A percentile compares a stretch with the other conserved stretches of the same genome.
Conservation (phyloP, 2,113 vertebrate genomes). For the Nerophis ophidion region DNA sequence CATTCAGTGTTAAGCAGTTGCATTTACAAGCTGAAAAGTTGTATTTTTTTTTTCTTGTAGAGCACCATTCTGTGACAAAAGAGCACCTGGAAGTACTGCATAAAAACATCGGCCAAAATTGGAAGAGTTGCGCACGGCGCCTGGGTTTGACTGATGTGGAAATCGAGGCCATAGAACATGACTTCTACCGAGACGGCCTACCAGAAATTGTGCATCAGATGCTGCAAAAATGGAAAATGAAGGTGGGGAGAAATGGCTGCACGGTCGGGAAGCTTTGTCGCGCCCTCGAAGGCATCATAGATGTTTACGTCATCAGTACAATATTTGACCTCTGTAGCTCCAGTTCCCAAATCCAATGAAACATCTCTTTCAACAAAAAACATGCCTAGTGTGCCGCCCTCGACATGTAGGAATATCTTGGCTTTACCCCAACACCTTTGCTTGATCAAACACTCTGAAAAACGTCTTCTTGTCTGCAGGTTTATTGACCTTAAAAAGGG, state of each 20-base stretch:
- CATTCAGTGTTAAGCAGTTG: background rate
- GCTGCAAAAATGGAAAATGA: conserved; percentile 86
- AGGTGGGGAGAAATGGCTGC: conserved; percentile 78
- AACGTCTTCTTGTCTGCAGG: no score
- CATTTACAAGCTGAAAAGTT: background rate
- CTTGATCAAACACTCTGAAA: no score
- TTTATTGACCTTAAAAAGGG: no score
- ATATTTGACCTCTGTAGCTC: conserved; percentile 48
- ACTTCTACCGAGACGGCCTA: conserved; percentile 82
- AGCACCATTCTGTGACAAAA: conserved; percentile 61
- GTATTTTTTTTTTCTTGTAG: conserved; percentile 25
- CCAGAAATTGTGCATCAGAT: conserved; percentile 91
- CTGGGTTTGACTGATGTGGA: conserved; percentile 78
- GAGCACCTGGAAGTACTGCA: conserved; percentile 80
- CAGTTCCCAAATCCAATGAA: background rate
- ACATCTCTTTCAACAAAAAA: background rate
- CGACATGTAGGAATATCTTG: no score
- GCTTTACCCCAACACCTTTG: no score
- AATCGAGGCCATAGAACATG: conserved; percentile 87
- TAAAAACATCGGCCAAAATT: conserved; percentile 78
- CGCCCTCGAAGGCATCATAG: conserved; percentile 68
- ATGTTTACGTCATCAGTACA: conserved; percentile 69
- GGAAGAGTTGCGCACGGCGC: conserved; percentile 83
- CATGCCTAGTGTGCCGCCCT: no score
- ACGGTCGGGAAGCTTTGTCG: conserved; percentile 81